phyloP scores from a whole-genome alignment of 1,140 invertebrate species.

The Harlomillsia oculata region DNA sequence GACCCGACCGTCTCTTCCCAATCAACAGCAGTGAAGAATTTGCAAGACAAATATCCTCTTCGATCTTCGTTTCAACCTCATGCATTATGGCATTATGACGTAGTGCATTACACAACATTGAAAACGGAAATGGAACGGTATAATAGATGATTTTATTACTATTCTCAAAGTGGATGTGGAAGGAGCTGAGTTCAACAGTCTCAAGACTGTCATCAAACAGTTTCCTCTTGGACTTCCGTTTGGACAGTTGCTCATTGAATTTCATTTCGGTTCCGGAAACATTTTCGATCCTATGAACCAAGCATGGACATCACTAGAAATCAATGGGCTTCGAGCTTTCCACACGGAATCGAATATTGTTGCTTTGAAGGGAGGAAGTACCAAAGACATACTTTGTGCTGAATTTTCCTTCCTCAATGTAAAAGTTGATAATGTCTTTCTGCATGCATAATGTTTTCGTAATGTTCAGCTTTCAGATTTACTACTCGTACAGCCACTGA shows the following conservation, averaged over 20 bases:
- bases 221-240: conserved; percentile 11
- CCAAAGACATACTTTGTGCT: not conserved
- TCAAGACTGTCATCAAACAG: not conserved
- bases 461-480: no score
- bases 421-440: no score
- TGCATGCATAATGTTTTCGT: no score
- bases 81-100: not conserved
- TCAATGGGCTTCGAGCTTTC: not conserved
- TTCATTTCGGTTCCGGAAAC: not conserved
- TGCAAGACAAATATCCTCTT: not conserved
- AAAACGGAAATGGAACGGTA: not conserved
- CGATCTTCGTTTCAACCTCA: not conserved
- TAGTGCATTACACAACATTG: not conserved
- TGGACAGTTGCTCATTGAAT: conserved; percentile 9
- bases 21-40: not conserved
- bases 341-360: not conserved
- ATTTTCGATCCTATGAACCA: not conserved
- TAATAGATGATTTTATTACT: not conserved
- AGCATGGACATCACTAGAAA: not conserved
- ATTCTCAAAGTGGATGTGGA: conserved; percentile 19
- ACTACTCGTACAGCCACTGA: no score
- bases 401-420: not conserved
- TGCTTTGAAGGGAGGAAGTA: no score
- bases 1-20: no score
- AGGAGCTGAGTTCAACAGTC: conserved; percentile 1